Base-by-base conservation (phyloP, 2,797 vertebrate species). In the Eurystomus glaucurus region DNA sequence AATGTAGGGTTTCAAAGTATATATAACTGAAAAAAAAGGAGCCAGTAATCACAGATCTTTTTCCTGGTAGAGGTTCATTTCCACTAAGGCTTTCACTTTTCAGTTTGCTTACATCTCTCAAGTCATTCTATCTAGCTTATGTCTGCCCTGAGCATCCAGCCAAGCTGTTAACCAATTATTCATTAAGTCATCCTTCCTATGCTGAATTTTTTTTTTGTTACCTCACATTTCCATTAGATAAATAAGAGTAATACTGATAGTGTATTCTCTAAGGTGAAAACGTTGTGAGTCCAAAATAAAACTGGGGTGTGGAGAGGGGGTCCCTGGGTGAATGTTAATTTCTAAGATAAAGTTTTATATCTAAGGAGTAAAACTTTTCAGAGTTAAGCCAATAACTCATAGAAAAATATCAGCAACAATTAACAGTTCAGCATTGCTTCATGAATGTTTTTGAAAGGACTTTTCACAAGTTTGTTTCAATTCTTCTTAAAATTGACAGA, bases 221-320 rank as follows among this genome's bases (percentile, higher is more conserved):
- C 9, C 2, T 3, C 8, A 33, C 13, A 62, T 37, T 22, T 77
- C 11, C 31, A 75, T 79, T 70, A 70, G 80, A 79, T 45, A 76
- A 92, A 78, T n/a, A 4, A 55, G 14, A 62, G 11, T 22, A 51
- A 71, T 66, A 83, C 29, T 55, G 21, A 54, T 28, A 72, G 1
- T 4, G 2, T 21, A 45, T 52, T 81, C 52, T n/a, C 8, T 37
- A 85, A 35, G 9, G 21, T 22, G 66, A 90, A 90, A 91, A 6
- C 31, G 69, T 1, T 18, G 4, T 3, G 46, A 72, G 2, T 46
- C 10, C 19, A 79, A 88, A 85, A 69, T 33, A 20, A 61, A 89
- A 50, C 9, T 23, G 14, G 7, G 18, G 0, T 20, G 15, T 14
- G 28, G 51, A 52, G 14, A 15, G 14, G 8, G 18, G 0, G 50